phyloP scores from a whole-genome alignment of 2,888 invertebrate species.

The Phasia obesa region DNA sequence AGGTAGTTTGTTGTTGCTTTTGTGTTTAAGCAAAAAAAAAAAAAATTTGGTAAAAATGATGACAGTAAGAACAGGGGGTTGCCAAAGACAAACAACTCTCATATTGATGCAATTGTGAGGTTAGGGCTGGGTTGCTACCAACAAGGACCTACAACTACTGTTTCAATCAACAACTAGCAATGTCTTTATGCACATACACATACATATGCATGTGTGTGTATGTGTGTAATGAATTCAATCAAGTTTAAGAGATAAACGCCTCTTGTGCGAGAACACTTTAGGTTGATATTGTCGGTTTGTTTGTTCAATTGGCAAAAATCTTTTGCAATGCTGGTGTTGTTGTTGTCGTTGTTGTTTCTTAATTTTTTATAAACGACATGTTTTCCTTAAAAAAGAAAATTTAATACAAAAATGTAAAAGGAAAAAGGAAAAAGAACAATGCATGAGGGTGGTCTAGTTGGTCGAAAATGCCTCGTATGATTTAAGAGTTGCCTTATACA shows the following conservation, averaged over 20 bases:
- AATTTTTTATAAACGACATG: conserved; percentile 62
- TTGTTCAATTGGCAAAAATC: conserved; percentile 65
- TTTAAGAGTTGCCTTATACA: conserved; percentile 30
- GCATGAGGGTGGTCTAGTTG: conserved; percentile 68
- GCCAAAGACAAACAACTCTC: neutral
- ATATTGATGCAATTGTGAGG: conserved; percentile 57
- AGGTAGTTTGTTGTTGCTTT: conserved; percentile 41
- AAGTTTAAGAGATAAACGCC: conserved; percentile 65
- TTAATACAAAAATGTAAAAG: conserved; percentile 3
- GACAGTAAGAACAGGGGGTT: conserved; percentile 61
- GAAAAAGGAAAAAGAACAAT: conserved; percentile 49
- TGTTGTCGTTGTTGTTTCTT: conserved; percentile 8
- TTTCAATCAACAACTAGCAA: conserved; percentile 51
- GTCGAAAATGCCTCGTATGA: conserved; percentile 24
- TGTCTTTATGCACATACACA: neutral
- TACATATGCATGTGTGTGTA: neutral
- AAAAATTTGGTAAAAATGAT: conserved; percentile 60
- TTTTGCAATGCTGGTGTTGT: conserved; percentile 58
- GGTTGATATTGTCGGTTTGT: conserved; percentile 51
- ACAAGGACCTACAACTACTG: conserved; percentile 41
- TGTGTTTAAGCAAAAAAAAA: conserved; percentile 50
- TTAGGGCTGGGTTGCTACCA: conserved; percentile 44
- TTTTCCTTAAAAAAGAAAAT: conserved; percentile 45
- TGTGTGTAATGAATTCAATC: conserved; percentile 10
- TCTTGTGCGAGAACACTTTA: conserved; percentile 66